Evolutionary conservation across 23 tunicate genomes (phyloP).

Genomic region (Halocynthia aurantium): DNA sequence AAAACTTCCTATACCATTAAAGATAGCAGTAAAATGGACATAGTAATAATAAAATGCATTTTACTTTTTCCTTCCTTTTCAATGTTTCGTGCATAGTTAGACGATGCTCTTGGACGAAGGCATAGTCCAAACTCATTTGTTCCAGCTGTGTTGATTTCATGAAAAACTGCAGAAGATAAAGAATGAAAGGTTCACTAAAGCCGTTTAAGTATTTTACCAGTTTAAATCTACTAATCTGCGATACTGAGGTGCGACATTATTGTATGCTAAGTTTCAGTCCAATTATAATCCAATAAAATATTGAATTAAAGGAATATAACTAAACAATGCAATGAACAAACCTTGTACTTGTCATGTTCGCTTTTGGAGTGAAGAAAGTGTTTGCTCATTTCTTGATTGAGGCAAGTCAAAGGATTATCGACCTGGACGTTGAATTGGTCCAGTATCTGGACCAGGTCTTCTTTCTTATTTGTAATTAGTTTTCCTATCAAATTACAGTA

Average conservation of each 20-base stretch:
- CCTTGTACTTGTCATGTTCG: slow-evolving; percentile 78
- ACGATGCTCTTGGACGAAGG: slow-evolving; percentile 62
- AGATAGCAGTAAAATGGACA: no score
- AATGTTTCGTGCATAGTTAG: slow-evolving; percentile 33
- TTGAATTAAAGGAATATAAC: no score
- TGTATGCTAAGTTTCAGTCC: no score
- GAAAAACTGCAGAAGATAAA: slow-evolving; percentile 25
- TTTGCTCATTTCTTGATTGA: slow-evolving; percentile 93
- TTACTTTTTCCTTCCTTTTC: slow-evolving; percentile 44
- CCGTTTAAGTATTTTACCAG: no score
- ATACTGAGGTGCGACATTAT: no score
- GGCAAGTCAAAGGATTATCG: slow-evolving; percentile 85
- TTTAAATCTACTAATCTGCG: no score
- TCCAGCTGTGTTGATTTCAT: slow-evolving; percentile 83
- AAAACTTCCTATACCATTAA: no score
- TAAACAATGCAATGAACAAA: no score
- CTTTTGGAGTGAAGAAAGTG: slow-evolving; percentile 80
- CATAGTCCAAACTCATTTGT: slow-evolving; percentile 68
- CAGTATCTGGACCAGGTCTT: slow-evolving; percentile 62
- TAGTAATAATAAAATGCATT: no score
- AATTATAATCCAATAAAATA: no score
- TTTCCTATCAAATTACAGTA: slow-evolving; percentile 16
- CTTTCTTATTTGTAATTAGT: slow-evolving; percentile 57
- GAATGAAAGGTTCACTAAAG: no score
- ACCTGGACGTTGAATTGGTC: slow-evolving; percentile 83